Percentiles rank a stretch among this genome's conserved stretches.
These are phyloP conservation scores for Coelopa pilipes DNA, from an alignment of 2,888 invertebrate genomes.

Conservation along the genomic window DNA sequence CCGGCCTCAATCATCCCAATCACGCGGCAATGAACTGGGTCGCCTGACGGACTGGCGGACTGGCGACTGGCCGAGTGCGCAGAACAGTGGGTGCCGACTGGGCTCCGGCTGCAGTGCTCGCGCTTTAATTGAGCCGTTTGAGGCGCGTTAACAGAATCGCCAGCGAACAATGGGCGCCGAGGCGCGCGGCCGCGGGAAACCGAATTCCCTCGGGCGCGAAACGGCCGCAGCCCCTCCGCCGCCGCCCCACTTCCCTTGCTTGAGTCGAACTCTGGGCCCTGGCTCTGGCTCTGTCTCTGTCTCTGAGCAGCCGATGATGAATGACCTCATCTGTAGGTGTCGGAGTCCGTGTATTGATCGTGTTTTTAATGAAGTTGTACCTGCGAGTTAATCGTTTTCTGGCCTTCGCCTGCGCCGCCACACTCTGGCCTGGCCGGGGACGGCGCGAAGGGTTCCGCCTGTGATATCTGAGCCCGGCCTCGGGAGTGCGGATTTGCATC, in stretches of 20 bases:
- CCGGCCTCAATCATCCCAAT: not conserved
- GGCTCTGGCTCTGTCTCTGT: slow-evolving; percentile 14
- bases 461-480: too few species aligned
- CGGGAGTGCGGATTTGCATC: too few species aligned
- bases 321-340: slow-evolving; percentile 64
- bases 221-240: not conserved
- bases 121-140: slow-evolving; percentile 29
- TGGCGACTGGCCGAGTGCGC: not conserved
- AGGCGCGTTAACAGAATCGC: slow-evolving; percentile 24
- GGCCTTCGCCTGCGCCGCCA: too few species aligned
- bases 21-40: not conserved
- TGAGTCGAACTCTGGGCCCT: not conserved
- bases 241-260: too few species aligned
- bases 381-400: slow-evolving; percentile 25
- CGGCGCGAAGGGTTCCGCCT: too few species aligned
- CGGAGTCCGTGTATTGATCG: slow-evolving; percentile 47
- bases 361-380: slow-evolving; percentile 38
- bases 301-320: slow-evolving; percentile 53
- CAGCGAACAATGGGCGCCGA: slow-evolving; percentile 21
- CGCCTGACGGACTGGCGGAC: not conserved
- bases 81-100: not conserved
- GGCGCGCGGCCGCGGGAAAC: slow-evolving; percentile 17
- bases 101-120: not conserved
- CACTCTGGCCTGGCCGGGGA: too few species aligned
- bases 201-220: not conserved